Evolutionary conservation across 1,140 invertebrate genomes (phyloP).

Genomic region (Mercenaria mercenaria): DNA sequence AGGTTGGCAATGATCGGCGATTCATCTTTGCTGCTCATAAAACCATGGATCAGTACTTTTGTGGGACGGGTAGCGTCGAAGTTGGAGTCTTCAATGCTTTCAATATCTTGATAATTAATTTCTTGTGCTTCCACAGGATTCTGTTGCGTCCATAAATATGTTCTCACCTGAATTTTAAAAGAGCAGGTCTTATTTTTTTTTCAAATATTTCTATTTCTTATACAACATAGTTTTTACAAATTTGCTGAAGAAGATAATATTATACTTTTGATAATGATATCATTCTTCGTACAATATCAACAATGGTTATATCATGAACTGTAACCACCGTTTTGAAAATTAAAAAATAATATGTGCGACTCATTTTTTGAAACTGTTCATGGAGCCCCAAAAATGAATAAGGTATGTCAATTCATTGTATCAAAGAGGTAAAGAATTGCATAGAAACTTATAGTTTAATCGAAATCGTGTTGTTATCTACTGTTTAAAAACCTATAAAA

Average conservation of each 20-base stretch:
- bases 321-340: too few relatives aligned
- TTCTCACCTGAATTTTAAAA: conserved; percentile 1
- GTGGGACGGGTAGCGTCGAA: conserved; percentile 57
- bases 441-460: too few relatives aligned
- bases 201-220: not conserved
- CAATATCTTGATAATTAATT: conserved; percentile 47
- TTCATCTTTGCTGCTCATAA: conserved; percentile 56
- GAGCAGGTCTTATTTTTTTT: not conserved
- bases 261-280: not conserved
- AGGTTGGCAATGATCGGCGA: conserved; percentile 58
- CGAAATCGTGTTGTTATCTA: too few relatives aligned
- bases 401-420: too few relatives aligned
- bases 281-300: too few relatives aligned
- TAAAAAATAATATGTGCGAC: too few relatives aligned
- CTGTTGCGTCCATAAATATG: conserved; percentile 85
- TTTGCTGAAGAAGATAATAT: not conserved
- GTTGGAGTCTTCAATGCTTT: conserved; percentile 36
- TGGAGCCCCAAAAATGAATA: too few relatives aligned
- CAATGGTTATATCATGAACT: too few relatives aligned
- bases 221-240: not conserved
- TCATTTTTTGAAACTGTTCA: too few relatives aligned
- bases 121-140: conserved; percentile 75
- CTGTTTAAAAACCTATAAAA: too few relatives aligned
- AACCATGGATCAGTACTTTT: conserved; percentile 74
- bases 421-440: too few relatives aligned